Percentiles rank a stretch among this genome's conserved stretches.
Conservation (phyloP, 2,113 vertebrate species). For the Perca flavescens region DNA sequence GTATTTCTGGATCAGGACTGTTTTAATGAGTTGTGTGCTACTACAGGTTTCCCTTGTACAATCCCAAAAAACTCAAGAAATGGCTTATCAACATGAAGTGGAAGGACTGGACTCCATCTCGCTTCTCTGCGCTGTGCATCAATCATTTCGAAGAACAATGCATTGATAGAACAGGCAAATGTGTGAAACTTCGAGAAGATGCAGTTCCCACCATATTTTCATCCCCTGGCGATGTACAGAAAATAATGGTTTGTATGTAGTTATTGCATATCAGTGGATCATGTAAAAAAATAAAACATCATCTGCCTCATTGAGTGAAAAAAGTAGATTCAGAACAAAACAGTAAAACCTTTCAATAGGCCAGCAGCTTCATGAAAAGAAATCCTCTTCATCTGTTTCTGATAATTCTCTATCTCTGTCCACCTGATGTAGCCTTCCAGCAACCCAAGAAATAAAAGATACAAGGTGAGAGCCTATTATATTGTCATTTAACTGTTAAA, state of each 20-base stretch:
- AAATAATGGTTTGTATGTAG: slow-evolving; percentile 45
- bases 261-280: background rate
- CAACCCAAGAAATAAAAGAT: slow-evolving; percentile 45
- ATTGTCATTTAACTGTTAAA: background rate
- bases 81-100: slow-evolving; percentile 76
- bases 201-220: slow-evolving; percentile 77
- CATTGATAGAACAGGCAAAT: slow-evolving; percentile 68
- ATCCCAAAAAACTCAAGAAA: slow-evolving; percentile 71
- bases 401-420: background rate
- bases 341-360: background rate
- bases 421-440: slow-evolving; percentile 39
- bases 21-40: background rate
- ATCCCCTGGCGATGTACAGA: slow-evolving; percentile 22
- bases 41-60: slow-evolving; percentile 75
- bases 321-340: background rate
- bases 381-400: background rate
- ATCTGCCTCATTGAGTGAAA: background rate
- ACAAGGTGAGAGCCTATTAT: slow-evolving; percentile 55
- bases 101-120: slow-evolving; percentile 77
- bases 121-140: slow-evolving; percentile 75
- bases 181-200: slow-evolving; percentile 65
- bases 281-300: background rate
- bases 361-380: background rate
- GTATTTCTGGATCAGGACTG: background rate
- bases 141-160: slow-evolving; percentile 75